Base-by-base conservation (phyloP, 2,797 vertebrate genomes). In the Merluccius polli region DNA sequence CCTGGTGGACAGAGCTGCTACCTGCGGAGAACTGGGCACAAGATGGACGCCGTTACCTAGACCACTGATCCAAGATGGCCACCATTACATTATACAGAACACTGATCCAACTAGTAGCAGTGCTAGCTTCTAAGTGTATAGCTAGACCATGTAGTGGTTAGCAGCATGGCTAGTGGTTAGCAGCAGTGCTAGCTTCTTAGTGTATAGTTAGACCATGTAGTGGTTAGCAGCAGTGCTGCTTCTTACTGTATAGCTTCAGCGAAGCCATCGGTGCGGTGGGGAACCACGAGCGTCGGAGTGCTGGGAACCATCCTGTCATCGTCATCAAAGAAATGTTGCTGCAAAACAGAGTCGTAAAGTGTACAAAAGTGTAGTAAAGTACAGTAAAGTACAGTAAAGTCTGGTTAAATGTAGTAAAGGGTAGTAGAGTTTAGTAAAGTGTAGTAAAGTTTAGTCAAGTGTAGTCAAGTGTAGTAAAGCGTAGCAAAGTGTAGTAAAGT, bases 171-270 rank as follows among this genome's bases (percentile, higher is more conserved):
- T 35, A 35, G 33, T 16, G 41, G 41, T 5, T 5, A 4, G 41
- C 41, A 18, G 15, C 41, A 36, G 41, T 44, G 15, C 41, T 44
- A 16, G 33, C 33, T 35, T 35, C 33, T 35, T 35, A 35, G 3
- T 35, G 33, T 35, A 35, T 35, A 35, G 33, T 8, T 35, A 35
- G 33, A 18, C 41, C 68, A 33, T 16, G 69, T 35, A 31, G n/a
- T 5, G 41, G 13, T n/a, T 18, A 52, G 18, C 48, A 52, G 18
- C 48, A 18, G 11, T 13, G 15, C 18, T 8, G 1, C 16, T 71
- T 93, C 96, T 95, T 94, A 98, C 98, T 99, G 97, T 92, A 99
- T 99, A 9, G 97, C 98, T 89, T 99, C 97, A 75, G 98, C 98
- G 81, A 99, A 99, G 33, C 97, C 98, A 82, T 99, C 97, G n/a